These are phyloP conservation scores for Pelodiscus sinensis DNA, from an alignment of 2,113 vertebrate genomes.

Conservation along the genomic window DNA sequence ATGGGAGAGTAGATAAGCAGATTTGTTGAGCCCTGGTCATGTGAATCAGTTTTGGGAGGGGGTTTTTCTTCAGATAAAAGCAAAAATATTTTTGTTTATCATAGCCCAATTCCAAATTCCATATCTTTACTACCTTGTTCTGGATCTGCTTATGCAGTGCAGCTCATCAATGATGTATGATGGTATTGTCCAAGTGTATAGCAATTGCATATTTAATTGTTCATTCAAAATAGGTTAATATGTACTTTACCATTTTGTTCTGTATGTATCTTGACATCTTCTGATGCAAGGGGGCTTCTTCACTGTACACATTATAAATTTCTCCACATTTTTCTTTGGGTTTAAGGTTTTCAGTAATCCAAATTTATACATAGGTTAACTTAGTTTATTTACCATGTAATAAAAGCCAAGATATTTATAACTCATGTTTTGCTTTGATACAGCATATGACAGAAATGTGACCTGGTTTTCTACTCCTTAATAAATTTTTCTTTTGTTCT, in stretches of 20 bases:
- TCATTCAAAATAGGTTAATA: background rate
- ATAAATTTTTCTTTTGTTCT: background rate
- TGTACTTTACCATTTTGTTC: background rate
- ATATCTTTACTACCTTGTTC: background rate
- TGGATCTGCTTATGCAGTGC: background rate
- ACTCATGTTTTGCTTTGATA: background rate
- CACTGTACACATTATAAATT: background rate
- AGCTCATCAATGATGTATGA: background rate
- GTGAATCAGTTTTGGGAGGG: no score
- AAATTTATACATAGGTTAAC: background rate
- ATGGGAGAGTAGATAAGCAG: no score
- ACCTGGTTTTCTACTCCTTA: background rate
- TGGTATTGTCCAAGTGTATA: background rate
- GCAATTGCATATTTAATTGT: background rate
- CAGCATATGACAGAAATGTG: background rate
- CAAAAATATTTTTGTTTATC: background rate
- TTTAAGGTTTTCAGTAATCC: background rate
- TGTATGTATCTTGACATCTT: background rate
- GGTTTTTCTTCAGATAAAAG: background rate
- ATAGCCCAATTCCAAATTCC: background rate
- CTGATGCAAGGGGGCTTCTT: background rate
- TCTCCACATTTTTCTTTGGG: background rate
- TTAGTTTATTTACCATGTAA: background rate
- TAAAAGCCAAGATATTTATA: background rate
- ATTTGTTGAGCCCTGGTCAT: background rate